Conservation (phyloP, 1,140 invertebrate genomes). For the Bombus superbus region DNA sequence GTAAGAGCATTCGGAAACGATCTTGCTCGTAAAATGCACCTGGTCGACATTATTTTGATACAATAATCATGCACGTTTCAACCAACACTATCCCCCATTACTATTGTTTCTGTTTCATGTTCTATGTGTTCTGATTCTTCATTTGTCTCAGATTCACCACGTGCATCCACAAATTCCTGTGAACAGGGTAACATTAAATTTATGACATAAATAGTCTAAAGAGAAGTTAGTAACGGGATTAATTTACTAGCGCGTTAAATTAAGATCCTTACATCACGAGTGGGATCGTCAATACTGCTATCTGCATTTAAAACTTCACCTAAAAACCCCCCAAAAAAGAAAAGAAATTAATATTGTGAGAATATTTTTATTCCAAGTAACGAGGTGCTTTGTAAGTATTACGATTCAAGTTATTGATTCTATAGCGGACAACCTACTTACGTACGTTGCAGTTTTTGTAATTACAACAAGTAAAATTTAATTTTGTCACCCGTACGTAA, state of each 20-base stretch:
- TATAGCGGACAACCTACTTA: not conserved
- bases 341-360: not conserved
- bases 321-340: slow-evolving; percentile 36
- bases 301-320: slow-evolving; percentile 66
- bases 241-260: slow-evolving; percentile 22
- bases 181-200: slow-evolving; percentile 26
- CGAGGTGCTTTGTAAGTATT: not conserved
- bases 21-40: slow-evolving; percentile 76
- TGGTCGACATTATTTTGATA: slow-evolving; percentile 63
- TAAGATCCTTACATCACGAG: slow-evolving; percentile 72
- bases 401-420: not conserved
- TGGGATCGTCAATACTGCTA: slow-evolving; percentile 65
- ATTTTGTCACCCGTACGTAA: not conserved
- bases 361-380: not conserved
- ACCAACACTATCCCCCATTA: slow-evolving; percentile 78
- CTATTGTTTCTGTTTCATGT: slow-evolving; percentile 70
- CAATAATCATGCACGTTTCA: slow-evolving; percentile 61
- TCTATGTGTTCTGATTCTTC: slow-evolving; percentile 60
- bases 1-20: slow-evolving; percentile 66
- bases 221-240: not conserved
- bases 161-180: slow-evolving; percentile 73
- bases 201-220: not conserved
- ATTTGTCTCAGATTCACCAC: slow-evolving; percentile 60
- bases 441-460: not conserved
- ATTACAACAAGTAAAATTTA: not conserved